phyloP scores from a whole-genome alignment of 2,113 vertebrate genomes.

The Bubalus kerabau region DNA sequence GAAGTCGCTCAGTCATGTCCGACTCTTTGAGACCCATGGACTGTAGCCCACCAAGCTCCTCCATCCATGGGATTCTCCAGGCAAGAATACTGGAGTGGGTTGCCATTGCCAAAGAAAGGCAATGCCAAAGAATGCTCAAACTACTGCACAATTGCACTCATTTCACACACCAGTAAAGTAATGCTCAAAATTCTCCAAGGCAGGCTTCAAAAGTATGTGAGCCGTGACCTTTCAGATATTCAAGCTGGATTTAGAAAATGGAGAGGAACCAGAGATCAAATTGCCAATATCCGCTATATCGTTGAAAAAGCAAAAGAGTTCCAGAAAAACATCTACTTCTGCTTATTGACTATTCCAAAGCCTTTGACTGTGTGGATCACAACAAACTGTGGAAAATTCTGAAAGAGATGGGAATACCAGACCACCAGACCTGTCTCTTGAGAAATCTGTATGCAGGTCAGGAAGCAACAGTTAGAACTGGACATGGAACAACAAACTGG shows the following conservation, averaged over 20 bases:
- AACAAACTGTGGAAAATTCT: background rate
- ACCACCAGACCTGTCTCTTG: background rate
- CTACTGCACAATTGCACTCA: background rate
- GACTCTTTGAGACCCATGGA: too few species aligned
- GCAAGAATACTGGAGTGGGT: too few species aligned
- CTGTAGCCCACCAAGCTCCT: too few species aligned
- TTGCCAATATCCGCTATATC: accelerated
- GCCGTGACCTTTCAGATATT: background rate
- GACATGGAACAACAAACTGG: background rate
- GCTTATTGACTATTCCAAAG: background rate
- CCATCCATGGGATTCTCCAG: too few species aligned
- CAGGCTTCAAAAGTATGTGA: background rate
- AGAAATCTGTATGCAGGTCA: background rate
- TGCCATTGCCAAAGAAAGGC: background rate
- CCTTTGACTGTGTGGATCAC: background rate
- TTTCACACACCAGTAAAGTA: background rate
- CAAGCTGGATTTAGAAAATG: background rate
- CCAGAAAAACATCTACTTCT: background rate
- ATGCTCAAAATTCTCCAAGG: background rate
- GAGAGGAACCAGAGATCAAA: background rate
- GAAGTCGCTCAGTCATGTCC: too few species aligned
- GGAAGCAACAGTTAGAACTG: background rate
- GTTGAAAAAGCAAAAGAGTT: background rate
- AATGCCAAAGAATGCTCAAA: background rate
- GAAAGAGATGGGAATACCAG: background rate